Conservation (phyloP, 2,113 vertebrate genomes). For the Meleagris gallopavo region DNA sequence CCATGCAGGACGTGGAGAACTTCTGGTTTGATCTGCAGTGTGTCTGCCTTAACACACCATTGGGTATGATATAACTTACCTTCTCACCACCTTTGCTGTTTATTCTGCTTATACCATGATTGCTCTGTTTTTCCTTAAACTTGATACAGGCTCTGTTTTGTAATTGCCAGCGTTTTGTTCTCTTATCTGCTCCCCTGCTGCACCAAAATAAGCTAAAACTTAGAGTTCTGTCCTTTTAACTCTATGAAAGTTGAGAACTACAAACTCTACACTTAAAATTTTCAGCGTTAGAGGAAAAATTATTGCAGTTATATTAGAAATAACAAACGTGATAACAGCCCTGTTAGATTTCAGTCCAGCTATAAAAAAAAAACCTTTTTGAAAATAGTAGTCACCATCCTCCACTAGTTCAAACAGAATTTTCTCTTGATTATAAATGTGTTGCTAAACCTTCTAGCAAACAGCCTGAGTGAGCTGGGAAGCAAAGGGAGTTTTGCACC, state of each 20-base stretch:
- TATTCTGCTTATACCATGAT: background rate
- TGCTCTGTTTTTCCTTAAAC: background rate
- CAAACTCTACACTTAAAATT: background rate
- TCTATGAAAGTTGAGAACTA: background rate
- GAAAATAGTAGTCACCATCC: background rate
- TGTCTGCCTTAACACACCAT: constrained; percentile 93
- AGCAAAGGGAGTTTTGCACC: background rate
- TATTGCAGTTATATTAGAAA: background rate
- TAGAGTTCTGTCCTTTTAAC: background rate
- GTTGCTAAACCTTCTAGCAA: background rate
- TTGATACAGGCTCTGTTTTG: background rate
- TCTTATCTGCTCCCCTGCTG: background rate
- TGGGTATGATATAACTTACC: constrained; percentile 77
- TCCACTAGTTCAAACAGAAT: background rate
- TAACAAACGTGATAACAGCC: background rate
- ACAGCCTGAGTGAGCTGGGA: background rate
- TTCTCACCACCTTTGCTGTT: background rate
- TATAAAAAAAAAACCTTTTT: background rate
- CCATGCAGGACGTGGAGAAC: constrained; percentile 87
- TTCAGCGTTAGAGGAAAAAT: background rate
- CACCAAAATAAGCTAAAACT: background rate
- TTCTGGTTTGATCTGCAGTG: constrained; percentile 98
- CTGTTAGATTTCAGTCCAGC: background rate
- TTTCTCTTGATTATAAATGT: background rate
- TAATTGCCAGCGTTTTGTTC: background rate